Evolutionary conservation across 2,797 vertebrate genomes (phyloP).

Genomic region (Eleutherodactylus coqui): DNA sequence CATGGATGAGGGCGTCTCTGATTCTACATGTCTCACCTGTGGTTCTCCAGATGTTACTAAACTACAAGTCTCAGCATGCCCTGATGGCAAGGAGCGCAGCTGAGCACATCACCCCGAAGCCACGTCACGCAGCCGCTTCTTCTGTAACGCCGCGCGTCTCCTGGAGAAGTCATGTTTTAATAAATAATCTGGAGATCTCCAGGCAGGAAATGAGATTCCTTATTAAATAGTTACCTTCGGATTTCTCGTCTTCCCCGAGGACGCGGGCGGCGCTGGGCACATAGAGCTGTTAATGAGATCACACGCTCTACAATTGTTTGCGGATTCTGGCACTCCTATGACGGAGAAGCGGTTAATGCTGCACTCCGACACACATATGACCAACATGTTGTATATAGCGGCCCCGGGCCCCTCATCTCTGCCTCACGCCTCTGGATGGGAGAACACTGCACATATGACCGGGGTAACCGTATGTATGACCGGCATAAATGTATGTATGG

Average conservation of each 20-base stretch:
- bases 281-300: conserved; percentile 37
- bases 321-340: background rate
- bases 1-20: background rate
- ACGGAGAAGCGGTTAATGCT: background rate
- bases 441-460: background rate
- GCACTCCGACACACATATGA: background rate
- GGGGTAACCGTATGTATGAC: too few species aligned
- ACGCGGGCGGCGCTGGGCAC: background rate
- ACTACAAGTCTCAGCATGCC: too few species aligned
- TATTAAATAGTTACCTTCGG: conserved; percentile 23
- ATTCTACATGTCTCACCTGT: too few species aligned
- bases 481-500: too few species aligned
- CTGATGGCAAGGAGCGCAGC: too few species aligned
- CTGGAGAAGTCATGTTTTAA: background rate
- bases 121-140: too few species aligned
- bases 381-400: background rate
- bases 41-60: background rate
- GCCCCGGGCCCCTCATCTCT: background rate
- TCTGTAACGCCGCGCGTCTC: background rate
- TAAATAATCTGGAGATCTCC: conserved; percentile 9
- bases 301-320: background rate
- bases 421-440: background rate
- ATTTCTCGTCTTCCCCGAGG: conserved; percentile 12
- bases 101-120: too few species aligned
- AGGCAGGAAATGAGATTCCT: conserved; percentile 15